These are phyloP conservation scores for Lepus europaeus DNA, from an alignment of 2,113 vertebrate species.

Conservation along the genomic window DNA sequence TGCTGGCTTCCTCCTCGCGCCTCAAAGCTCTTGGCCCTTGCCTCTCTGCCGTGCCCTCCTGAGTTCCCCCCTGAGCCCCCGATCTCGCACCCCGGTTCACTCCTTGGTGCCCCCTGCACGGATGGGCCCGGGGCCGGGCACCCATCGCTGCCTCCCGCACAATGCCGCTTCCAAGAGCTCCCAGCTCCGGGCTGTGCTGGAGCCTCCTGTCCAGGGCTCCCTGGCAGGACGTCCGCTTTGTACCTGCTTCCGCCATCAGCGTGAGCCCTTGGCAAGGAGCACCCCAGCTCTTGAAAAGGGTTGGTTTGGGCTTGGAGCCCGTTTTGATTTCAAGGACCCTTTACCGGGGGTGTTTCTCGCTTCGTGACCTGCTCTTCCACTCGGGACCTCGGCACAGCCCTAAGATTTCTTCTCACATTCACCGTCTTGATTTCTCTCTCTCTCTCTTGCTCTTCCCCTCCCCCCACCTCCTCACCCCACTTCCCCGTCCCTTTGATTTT, in stretches of 20 bases:
- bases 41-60: conserved; percentile 73
- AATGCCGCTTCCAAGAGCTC: conserved; percentile 81
- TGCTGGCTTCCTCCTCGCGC: conserved; percentile 77
- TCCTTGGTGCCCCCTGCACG: conserved; percentile 63
- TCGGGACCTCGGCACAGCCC: background rate
- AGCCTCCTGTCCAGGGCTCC: conserved; percentile 43
- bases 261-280: conserved; percentile 55
- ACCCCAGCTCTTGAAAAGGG: conserved; percentile 75
- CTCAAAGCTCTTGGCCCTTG: conserved; percentile 79
- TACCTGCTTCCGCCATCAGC: conserved; percentile 68
- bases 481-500: conserved; percentile 66
- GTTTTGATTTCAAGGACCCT: conserved; percentile 43
- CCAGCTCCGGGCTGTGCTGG: conserved; percentile 66
- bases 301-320: conserved; percentile 75
- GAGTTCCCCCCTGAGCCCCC: conserved; percentile 58
- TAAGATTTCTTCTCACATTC: conserved; percentile 69
- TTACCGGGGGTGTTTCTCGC: conserved; percentile 57
- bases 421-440: conserved; percentile 84
- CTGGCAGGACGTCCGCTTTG: conserved; percentile 78
- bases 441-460: conserved; percentile 81
- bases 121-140: conserved; percentile 73
- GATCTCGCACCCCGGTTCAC: conserved; percentile 55
- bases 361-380: conserved; percentile 66
- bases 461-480: conserved; percentile 77
- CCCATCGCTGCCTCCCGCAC: conserved; percentile 79